These are phyloP conservation scores for Forpus xanthops DNA, from an alignment of 2,797 vertebrate species.

Conservation along the genomic window DNA sequence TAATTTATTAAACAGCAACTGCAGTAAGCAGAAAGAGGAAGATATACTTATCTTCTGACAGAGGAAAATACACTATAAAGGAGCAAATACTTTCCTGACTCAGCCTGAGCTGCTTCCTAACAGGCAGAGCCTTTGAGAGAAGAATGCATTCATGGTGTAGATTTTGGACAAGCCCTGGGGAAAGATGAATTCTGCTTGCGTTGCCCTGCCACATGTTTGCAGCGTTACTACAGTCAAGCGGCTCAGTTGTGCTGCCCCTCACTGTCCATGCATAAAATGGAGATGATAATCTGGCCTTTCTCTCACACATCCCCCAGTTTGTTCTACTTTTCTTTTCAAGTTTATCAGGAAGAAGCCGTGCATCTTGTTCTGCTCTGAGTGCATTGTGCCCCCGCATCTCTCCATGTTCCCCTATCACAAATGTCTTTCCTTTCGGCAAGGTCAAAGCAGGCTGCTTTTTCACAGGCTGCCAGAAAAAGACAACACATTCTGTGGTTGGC, in stretches of 20 bases:
- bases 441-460: not conserved
- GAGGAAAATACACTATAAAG: not conserved
- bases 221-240: not conserved
- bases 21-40: constrained; percentile 32
- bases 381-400: not conserved
- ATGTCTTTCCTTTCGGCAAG: not conserved
- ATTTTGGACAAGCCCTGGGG: not conserved
- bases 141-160: not conserved
- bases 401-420: not conserved
- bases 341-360: not conserved
- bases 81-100: not conserved
- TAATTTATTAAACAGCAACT: constrained; percentile 60
- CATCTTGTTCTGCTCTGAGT: not conserved
- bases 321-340: not conserved
- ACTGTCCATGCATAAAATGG: not conserved
- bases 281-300: not conserved
- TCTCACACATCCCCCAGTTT: rapidly evolving
- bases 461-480: not conserved
- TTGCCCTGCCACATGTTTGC: not conserved
- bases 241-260: not conserved
- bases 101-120: not conserved
- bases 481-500: not conserved
- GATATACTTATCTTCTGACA: constrained; percentile 35
- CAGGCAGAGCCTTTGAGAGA: not conserved
- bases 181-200: not conserved